phyloP scores from a whole-genome alignment of 2,888 invertebrate genomes.

The Nephrocerus scutellatus region DNA sequence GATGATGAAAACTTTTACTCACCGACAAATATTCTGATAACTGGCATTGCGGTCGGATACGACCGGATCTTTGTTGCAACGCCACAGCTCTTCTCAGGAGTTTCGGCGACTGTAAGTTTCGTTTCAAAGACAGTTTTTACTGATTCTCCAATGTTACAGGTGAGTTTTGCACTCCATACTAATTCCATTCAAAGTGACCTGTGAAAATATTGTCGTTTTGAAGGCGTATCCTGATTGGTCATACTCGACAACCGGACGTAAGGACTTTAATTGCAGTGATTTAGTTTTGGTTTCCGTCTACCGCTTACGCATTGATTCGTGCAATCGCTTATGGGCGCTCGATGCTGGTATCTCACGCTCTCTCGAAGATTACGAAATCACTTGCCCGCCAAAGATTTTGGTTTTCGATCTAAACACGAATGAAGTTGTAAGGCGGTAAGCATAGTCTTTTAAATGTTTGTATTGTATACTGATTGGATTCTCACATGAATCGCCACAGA shows the following conservation, averaged over 20 bases:
- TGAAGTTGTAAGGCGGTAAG: conserved; percentile 52
- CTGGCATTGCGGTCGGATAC: conserved; percentile 66
- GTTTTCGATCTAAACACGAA: conserved; percentile 72
- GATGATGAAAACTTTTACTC: conserved; percentile 49
- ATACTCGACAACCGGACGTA: conserved; percentile 64
- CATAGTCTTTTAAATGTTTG: conserved; percentile 19
- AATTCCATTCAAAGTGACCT: too few species aligned
- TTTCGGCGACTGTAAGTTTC: conserved; percentile 67
- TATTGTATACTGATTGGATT: not conserved
- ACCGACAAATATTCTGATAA: conserved; percentile 68
- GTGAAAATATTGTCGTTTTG: conserved; percentile 7
- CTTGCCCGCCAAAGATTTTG: conserved; percentile 73
- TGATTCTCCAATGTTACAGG: conserved; percentile 64
- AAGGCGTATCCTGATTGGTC: conserved; percentile 71
- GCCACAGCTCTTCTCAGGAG: conserved; percentile 67
- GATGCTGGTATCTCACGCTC: conserved; percentile 61
- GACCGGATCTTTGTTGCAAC: conserved; percentile 69
- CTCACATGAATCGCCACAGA: too few species aligned
- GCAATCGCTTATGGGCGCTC: conserved; percentile 74
- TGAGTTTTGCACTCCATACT: conserved; percentile 37
- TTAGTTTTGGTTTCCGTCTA: conserved; percentile 73
- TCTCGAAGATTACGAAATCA: conserved; percentile 56
- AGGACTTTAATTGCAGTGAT: conserved; percentile 67
- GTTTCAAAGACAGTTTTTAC: conserved; percentile 60
- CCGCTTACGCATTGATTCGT: conserved; percentile 67